These are phyloP conservation scores for Aldrovandia affinis DNA, from an alignment of 2,797 vertebrate genomes.

Conservation along the genomic window DNA sequence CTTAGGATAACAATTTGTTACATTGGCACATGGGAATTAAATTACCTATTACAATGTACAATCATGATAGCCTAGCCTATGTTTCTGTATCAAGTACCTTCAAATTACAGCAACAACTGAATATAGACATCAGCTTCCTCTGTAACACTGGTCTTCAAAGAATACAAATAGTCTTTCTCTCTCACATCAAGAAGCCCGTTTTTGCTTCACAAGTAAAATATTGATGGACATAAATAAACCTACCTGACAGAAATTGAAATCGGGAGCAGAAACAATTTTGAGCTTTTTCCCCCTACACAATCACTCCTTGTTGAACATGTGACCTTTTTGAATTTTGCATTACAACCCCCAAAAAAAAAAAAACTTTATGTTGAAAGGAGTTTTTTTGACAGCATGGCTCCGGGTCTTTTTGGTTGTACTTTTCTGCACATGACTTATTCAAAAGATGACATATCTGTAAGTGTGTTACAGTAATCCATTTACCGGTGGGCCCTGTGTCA, in stretches of 20 bases:
- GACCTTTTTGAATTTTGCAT: neutral
- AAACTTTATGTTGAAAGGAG: neutral
- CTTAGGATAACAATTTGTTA: neutral
- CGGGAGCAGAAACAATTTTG: neutral
- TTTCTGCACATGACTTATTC: constrained; percentile 16
- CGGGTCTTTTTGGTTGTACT: neutral
- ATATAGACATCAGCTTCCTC: neutral
- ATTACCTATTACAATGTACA: neutral
- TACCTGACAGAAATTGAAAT: neutral
- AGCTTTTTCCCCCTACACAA: neutral
- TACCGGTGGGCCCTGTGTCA: constrained; percentile 6
- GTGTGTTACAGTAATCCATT: constrained; percentile 17
- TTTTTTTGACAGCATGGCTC: neutral
- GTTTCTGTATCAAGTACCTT: neutral
- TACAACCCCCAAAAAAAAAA: neutral
- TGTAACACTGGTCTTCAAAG: neutral
- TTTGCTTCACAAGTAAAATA: neutral
- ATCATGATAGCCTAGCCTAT: too few species aligned
- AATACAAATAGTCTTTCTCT: neutral
- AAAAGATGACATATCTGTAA: constrained; percentile 25
- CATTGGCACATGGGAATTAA: neutral
- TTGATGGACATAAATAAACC: neutral
- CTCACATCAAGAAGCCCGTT: neutral
- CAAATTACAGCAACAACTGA: neutral
- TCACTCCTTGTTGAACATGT: constrained; percentile 1